Base-by-base conservation (phyloP, 2,888 invertebrate genomes). In the Drosophila imparisetae region DNA sequence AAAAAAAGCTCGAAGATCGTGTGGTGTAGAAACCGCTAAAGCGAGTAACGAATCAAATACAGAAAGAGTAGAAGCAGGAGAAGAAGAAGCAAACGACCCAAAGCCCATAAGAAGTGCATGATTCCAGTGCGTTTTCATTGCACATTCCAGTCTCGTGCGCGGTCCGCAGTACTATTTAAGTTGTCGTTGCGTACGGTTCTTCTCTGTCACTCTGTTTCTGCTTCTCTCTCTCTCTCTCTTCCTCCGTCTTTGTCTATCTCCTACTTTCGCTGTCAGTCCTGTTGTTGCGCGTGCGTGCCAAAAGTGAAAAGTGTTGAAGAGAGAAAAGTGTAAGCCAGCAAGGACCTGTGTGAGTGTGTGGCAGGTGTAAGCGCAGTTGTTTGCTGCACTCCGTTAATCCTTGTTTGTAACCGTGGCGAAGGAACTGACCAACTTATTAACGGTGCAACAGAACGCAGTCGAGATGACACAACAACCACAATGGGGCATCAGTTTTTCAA, bases 401-500 rank as follows among this genome's bases (percentile, higher is more conserved):
- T 52, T 49, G 72, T 59, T 68, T 54, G 75, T 71, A 72, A 75
- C 60, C 81, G 80, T 90, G 90, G 87, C 87, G 83, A 86, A 78
- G 58, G 90, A 90, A 81, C 64, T 83, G 63, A 59, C 72, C 29
- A 90, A 76, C 32, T 68, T 87, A 66, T 73, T 87, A 70, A 86
- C 86, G 18, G 60, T 71, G 50, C 89, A 81, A 72, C 73, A 69
- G 36, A 85, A 82, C 38, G 60, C 58, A 32, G 54, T 62, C 72
- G 81, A 80, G 81, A 92, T 92, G 92, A 89, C 91, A 76, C 90
- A 89, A 78, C 92, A 92, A 78, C 92, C 92, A 63, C 85, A 86
- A 86, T 92, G 92, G 92, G 92, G 92, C 77, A 73, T 92, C 74
- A 88, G 58, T 80, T 71, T 92, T 53, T 91, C 92, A 62, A 89